Percentiles rank a stretch among this genome's conserved stretches.
These are phyloP conservation scores for Synergus laeviventris DNA, from an alignment of 2,888 invertebrate genomes.

Conservation along the genomic window DNA sequence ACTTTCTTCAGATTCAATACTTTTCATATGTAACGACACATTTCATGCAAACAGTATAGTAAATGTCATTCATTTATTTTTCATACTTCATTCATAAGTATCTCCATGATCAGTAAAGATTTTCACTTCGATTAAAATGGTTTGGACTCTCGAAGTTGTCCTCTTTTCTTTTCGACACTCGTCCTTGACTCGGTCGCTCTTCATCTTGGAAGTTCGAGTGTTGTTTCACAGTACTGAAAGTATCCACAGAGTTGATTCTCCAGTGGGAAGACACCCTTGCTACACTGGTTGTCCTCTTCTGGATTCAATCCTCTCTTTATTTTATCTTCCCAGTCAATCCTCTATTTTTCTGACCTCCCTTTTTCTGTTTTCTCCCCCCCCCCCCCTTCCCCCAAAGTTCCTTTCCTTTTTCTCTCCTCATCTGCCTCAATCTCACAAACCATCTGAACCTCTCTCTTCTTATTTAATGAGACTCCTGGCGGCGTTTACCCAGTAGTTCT, in stretches of 20 bases:
- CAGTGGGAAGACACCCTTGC: constrained; percentile 20
- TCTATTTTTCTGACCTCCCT: background rate
- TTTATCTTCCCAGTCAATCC: constrained; percentile 13
- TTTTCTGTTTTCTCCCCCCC: background rate
- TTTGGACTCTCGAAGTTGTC: background rate
- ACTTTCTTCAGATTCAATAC: constrained; percentile 3
- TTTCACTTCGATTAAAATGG: background rate
- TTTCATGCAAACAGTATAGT: background rate
- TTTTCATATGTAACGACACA: constrained; percentile 1
- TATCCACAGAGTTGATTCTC: constrained; percentile 20
- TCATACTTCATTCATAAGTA: no score
- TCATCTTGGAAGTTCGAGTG: constrained; percentile 20
- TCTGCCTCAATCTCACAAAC: background rate
- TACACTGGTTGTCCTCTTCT: constrained; percentile 13
- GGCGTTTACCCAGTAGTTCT: constrained; percentile 61
- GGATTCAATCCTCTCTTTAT: background rate
- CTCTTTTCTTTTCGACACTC: constrained; percentile 2
- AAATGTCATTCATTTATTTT: no score
- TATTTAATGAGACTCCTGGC: constrained; percentile 47
- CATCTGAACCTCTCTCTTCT: constrained; percentile 40
- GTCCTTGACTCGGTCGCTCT: constrained; percentile 15
- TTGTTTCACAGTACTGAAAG: constrained; percentile 19
- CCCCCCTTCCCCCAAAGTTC: background rate
- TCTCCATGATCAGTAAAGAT: background rate
- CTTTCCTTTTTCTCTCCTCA: background rate